Evolutionary conservation across 1,140 invertebrate species (phyloP), one percentile per base, ranked within the genome.

Genomic region (Drosophila pallidifrons): DNA sequence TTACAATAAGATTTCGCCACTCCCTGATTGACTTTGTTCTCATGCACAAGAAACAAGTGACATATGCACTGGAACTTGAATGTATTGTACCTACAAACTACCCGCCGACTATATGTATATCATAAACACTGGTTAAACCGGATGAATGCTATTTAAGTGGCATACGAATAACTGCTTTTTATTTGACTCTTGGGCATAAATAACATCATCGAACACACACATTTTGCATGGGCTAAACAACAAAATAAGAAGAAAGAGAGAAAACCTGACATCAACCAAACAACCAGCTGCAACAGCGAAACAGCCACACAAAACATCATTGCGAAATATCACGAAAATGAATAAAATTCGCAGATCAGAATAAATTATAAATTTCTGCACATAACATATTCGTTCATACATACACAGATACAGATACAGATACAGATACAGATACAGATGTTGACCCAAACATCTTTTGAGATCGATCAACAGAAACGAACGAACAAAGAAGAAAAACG

Each of bases 81-180:
- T 32, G 15, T 38, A 8, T 43, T 13, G 43, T 46, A 13, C 15
- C 52, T 47, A 65, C 35, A 2, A 38, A 38, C 35, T 32, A 32
- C 30, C 7, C 20, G 20, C 20, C 20, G 20, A 38, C 2, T 69
- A 65, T 72, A 61, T 74, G 49, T 72, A 61, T 66, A 85, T 75
- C 60, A 81, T 83, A 76, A 67, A 70, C 74, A 76, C 81, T 68
- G 66, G 70, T 77, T 65, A 85, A 85, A 85, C 81, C 81, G 81
- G 82, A 85, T 85, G 78, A 75, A 70, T 75, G 78, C 78, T 78
- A 78, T 85, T 73, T 54, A 55, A 78, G 59, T 78, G 78, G 75
- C 58, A 75, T 85, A 81, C 78, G 78, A 81, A 85, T 68, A 86
- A 77, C 77, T 73, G 81, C 81, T 81, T 77, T 74, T 71, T 67